Base-by-base conservation (phyloP, 2,113 vertebrate genomes). In the Camarhynchus parvulus region DNA sequence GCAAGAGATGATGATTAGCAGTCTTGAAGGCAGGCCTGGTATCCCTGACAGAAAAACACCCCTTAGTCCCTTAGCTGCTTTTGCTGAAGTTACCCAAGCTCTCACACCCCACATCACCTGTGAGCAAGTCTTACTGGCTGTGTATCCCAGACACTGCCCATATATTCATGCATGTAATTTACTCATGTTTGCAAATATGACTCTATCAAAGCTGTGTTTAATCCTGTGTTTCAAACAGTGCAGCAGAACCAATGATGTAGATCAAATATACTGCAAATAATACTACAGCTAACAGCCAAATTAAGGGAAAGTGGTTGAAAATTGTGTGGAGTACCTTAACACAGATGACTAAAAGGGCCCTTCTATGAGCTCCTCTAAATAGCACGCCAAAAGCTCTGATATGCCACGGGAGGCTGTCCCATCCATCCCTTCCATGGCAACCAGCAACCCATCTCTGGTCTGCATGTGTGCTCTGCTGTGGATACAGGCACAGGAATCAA, bases 1-100 rank as follows among this genome's bases (percentile, higher is more conserved):
- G 61, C 61, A 90, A 83, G 73, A 78, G 69, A 49, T 81, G 64
- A 73, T 92, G 76, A 92, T 83, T 72, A 87, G 76, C 64, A 81
- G 14, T 84, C 68, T 4, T 87, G 39, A 81, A 72, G 44, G 25
- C 66, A 94, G 52, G 62, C 61, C 24, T 70, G 35, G 56, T 37
- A 68, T 70, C 39, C 47, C n/a, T 67, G 61, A 72, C 28, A 79
- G 44, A 82, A 87, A 87, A 79, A 80, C 11, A 58, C 10, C 33
- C 73, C 33, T 47, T 25, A 37, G 42, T 13, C 11, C 10, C 19
- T 10, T 10, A 46, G 46, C 37, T 63, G 56, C 69, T 89, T 81
- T 83, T 55, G 25, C 66, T 62, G n/a, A 13, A 27, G 17, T 33
- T 37, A 82, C 20, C 31, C 58, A 64, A 90, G 27, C 24, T 76